Evolutionary conservation across 2,797 vertebrate species (phyloP).

Genomic region (Coracias cyanogaster): DNA sequence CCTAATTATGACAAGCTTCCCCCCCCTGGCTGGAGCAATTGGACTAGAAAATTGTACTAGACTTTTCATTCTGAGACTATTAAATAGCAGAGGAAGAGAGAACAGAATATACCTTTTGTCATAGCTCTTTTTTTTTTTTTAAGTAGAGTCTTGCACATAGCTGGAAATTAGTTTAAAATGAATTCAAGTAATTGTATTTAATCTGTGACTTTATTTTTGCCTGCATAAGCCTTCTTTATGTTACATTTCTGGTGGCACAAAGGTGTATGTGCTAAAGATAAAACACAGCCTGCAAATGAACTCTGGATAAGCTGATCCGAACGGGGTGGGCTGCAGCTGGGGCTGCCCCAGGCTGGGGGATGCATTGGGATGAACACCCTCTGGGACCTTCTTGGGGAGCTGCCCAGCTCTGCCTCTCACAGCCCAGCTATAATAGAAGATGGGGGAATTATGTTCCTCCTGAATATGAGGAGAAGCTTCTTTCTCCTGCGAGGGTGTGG

Average conservation of each 20-base stretch:
- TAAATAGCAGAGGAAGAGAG: neutral
- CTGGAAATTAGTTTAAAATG: neutral
- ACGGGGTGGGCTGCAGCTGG: neutral
- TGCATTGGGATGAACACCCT: rapidly evolving
- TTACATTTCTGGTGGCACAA: neutral
- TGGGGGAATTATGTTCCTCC: neutral
- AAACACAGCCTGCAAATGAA: neutral
- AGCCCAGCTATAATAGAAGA: rapidly evolving
- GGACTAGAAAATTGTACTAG: constrained; percentile 55
- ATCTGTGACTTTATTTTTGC: neutral
- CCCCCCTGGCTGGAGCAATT: neutral
- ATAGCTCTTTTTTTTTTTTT: neutral
- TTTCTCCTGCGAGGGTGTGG: neutral
- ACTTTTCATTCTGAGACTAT: constrained; percentile 11
- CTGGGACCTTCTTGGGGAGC: rapidly evolving
- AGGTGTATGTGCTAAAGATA: neutral
- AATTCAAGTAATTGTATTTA: neutral
- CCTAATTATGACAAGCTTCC: constrained; percentile 1
- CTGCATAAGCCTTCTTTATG: neutral
- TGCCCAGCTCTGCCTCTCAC: rapidly evolving
- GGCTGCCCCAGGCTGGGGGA: neutral
- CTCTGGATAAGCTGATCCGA: rapidly evolving
- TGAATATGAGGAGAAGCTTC: neutral
- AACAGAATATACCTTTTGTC: neutral
- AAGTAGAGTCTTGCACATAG: neutral